Evolutionary conservation across 1,140 invertebrate species (phyloP).

Genomic region (Gryllus bimaculatus): DNA sequence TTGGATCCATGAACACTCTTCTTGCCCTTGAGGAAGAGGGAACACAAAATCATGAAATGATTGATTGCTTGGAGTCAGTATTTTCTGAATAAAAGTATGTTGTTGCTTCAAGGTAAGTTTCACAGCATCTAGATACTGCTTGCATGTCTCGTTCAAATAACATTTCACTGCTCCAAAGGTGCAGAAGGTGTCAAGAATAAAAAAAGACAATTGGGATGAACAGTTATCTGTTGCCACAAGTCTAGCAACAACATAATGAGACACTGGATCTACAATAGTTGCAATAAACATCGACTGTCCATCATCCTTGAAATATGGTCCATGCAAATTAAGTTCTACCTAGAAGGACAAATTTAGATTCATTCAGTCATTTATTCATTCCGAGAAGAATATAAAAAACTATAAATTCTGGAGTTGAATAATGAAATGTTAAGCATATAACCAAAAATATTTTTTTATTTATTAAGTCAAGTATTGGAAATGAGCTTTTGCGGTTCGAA

Average conservation of each 20-base stretch:
- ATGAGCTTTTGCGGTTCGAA: neutral
- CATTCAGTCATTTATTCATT: slow-evolving; percentile 15
- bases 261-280: slow-evolving; percentile 30
- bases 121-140: slow-evolving; percentile 26
- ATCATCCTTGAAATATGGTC: slow-evolving; percentile 28
- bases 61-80: neutral
- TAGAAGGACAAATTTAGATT: slow-evolving; percentile 22
- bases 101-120: slow-evolving; percentile 24
- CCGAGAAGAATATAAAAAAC: neutral
- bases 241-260: slow-evolving; percentile 29
- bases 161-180: slow-evolving; percentile 30
- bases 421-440: neutral
- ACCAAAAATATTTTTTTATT: no score
- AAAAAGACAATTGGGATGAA: slow-evolving; percentile 24
- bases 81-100: neutral
- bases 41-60: neutral
- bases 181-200: slow-evolving; percentile 31
- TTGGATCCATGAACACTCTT: slow-evolving; percentile 24
- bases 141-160: slow-evolving; percentile 25
- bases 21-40: slow-evolving; percentile 10
- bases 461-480: no score
- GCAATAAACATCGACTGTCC: slow-evolving; percentile 27
- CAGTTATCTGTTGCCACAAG: slow-evolving; percentile 23
- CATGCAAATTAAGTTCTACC: slow-evolving; percentile 29
- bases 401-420: neutral